Conservation (phyloP, 2,888 invertebrate species). For the Drosophila paranaensis region DNA sequence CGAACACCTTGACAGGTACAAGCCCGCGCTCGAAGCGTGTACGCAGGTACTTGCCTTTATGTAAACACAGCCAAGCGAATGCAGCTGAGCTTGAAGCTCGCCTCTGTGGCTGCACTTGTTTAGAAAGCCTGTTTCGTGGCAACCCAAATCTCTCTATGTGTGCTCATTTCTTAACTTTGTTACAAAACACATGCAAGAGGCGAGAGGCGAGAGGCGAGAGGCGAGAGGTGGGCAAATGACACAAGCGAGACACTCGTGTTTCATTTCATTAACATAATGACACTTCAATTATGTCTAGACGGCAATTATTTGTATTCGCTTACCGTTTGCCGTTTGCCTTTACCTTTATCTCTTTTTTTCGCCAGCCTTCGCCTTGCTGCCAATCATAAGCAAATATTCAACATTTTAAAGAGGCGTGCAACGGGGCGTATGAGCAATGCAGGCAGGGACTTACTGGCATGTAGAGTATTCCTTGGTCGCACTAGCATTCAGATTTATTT, state of each 20-base stretch:
- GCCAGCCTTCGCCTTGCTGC: too few relatives aligned
- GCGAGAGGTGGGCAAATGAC: too few relatives aligned
- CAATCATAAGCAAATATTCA: too few relatives aligned
- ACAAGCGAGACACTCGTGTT: slow-evolving; percentile 1
- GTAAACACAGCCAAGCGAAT: slow-evolving; percentile 15
- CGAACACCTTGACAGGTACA: slow-evolving; percentile 55
- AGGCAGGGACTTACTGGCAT: too few relatives aligned
- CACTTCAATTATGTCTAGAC: slow-evolving; percentile 69
- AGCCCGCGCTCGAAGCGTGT: slow-evolving; percentile 15
- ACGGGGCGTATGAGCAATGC: slow-evolving; percentile 2
- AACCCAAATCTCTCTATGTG: slow-evolving; percentile 8
- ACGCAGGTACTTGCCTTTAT: slow-evolving; percentile 8
- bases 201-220: neutral
- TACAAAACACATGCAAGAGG: neutral
- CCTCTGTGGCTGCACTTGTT: slow-evolving; percentile 2
- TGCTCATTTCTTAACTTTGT: slow-evolving; percentile 1
- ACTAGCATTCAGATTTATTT: slow-evolving; percentile 3
- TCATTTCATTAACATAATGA: slow-evolving; percentile 46
- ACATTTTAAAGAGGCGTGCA: too few relatives aligned
- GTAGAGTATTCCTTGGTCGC: neutral
- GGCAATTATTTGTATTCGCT: slow-evolving; percentile 28
- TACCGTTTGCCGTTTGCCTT: slow-evolving; percentile 2
- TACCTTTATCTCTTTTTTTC: slow-evolving; percentile 11
- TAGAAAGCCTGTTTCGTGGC: slow-evolving; percentile 9
- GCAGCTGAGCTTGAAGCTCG: slow-evolving; percentile 25